Evolutionary conservation across 2,797 vertebrate genomes (phyloP).

Genomic region (Mormyrops boulengeri): DNA sequence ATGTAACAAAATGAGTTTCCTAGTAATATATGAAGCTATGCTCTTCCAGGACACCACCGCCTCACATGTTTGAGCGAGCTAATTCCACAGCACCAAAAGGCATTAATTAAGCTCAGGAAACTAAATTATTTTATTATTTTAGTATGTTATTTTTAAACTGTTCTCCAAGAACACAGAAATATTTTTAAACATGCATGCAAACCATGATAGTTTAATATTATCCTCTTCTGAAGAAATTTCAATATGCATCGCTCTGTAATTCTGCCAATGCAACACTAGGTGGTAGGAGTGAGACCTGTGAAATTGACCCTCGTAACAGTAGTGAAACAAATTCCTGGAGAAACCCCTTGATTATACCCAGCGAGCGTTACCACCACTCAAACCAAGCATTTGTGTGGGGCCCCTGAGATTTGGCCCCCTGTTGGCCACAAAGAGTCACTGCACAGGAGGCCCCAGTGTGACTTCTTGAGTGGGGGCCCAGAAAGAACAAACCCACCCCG

Average conservation of each 20-base stretch:
- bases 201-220: background rate
- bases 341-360: background rate
- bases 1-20: background rate
- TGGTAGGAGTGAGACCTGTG: conserved; percentile 65
- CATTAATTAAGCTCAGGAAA: background rate
- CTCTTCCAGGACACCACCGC: background rate
- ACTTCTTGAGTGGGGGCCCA: background rate
- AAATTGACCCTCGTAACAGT: background rate
- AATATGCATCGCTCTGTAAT: conserved; percentile 42
- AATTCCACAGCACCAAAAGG: background rate
- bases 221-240: background rate
- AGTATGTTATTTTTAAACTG: background rate
- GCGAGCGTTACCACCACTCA: background rate
- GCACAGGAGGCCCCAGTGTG: background rate
- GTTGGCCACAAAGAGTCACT: background rate
- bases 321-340: background rate
- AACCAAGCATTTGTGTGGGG: background rate
- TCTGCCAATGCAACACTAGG: conserved; percentile 57
- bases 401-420: background rate
- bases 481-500: background rate
- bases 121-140: background rate
- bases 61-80: background rate
- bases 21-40: background rate
- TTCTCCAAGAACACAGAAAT: background rate
- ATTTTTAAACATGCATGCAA: background rate